These are phyloP conservation scores for Gymnodraco acuticeps DNA, from an alignment of 2,797 vertebrate species.

Conservation along the genomic window DNA sequence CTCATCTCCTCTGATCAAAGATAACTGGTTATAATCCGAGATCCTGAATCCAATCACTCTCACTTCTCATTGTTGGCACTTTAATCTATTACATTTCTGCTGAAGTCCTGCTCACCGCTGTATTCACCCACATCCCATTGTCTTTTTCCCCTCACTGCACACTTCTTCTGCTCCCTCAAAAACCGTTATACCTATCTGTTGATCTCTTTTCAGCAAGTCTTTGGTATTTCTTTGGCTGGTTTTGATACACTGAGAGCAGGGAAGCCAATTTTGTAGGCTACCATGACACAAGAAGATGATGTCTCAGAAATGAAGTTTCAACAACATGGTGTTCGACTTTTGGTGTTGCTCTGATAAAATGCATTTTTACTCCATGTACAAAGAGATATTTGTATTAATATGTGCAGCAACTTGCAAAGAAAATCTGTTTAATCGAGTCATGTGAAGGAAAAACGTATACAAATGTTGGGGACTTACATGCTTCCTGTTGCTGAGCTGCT, in stretches of 20 bases:
- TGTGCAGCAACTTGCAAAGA: background rate
- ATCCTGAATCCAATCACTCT: slow-evolving; percentile 62
- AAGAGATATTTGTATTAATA: background rate
- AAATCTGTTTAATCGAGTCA: background rate
- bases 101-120: slow-evolving; percentile 9
- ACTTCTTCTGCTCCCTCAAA: slow-evolving; percentile 20
- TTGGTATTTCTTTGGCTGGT: slow-evolving; percentile 6
- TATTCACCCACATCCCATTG: slow-evolving; percentile 31
- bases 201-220: slow-evolving; percentile 7
- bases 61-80: slow-evolving; percentile 47
- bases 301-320: background rate
- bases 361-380: background rate
- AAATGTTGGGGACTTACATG: slow-evolving; percentile 87
- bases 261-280: background rate
- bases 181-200: background rate
- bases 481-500: slow-evolving; percentile 97
- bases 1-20: slow-evolving; percentile 51
- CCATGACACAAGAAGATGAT: background rate
- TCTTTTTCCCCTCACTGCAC: slow-evolving; percentile 7
- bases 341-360: background rate
- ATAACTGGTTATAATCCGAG: slow-evolving; percentile 52
- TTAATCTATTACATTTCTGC: slow-evolving; percentile 39
- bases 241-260: background rate
- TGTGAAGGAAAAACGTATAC: background rate
- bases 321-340: background rate